Percentiles rank a stretch among this genome's conserved stretches.
Conservation (phyloP, 2,888 invertebrate species). For the Myopa testacea region DNA sequence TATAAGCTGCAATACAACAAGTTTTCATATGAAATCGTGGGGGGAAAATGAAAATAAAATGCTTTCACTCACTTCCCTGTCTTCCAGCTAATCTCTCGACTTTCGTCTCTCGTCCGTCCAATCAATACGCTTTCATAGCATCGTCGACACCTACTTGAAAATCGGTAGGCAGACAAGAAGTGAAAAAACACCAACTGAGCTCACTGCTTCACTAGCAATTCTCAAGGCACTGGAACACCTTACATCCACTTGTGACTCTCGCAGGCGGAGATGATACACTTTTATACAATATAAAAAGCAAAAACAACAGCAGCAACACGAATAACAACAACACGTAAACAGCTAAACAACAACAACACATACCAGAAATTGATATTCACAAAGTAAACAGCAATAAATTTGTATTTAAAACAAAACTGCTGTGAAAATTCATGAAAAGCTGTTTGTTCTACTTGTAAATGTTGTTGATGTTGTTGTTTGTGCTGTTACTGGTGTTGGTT, state of each 20-base stretch:
- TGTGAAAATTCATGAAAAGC: background rate
- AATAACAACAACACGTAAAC: background rate
- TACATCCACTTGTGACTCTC: background rate
- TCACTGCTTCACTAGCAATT: background rate
- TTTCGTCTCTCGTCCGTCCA: too few species aligned
- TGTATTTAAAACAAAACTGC: slow-evolving; percentile 8
- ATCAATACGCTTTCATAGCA: background rate
- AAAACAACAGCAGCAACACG: too few species aligned
- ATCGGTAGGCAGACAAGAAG: too few species aligned
- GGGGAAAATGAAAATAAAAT: too few species aligned
- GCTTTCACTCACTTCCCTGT: too few species aligned
- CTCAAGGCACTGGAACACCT: background rate
- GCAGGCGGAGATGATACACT: background rate
- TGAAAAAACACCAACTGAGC: background rate
- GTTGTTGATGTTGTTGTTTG: background rate
- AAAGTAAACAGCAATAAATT: slow-evolving; percentile 10
- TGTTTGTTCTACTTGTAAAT: background rate
- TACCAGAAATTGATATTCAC: slow-evolving; percentile 1
- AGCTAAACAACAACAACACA: background rate
- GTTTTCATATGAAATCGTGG: too few species aligned
- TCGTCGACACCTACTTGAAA: slow-evolving; percentile 12
- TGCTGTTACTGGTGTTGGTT: background rate
- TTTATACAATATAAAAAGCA: background rate
- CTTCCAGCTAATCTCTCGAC: too few species aligned
- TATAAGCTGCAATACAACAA: too few species aligned